Evolutionary conservation across 2,888 invertebrate genomes (phyloP).

Genomic region (Acronicta psi): DNA sequence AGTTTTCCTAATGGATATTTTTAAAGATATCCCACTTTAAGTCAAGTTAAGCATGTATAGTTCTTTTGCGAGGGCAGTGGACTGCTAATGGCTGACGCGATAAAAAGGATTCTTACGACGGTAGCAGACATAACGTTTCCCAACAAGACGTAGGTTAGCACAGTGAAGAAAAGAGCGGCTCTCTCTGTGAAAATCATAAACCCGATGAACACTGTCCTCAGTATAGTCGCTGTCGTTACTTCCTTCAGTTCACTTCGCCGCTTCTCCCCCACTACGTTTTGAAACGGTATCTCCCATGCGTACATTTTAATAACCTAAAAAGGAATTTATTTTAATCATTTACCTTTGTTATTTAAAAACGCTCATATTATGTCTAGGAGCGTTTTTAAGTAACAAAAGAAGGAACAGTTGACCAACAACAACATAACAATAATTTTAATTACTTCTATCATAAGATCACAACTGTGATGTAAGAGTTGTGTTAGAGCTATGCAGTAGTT

Average conservation of each 20-base stretch:
- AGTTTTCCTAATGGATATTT: too few relatives aligned
- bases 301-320: conserved; percentile 97
- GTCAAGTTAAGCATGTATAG: too few relatives aligned
- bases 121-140: conserved; percentile 92
- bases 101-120: conserved; percentile 84
- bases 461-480: too few relatives aligned
- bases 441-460: too few relatives aligned
- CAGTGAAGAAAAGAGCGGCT: conserved; percentile 93
- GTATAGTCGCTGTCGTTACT: conserved; percentile 90
- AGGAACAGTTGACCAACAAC: too few relatives aligned
- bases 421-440: too few relatives aligned
- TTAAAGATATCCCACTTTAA: too few relatives aligned
- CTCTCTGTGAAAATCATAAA: conserved; percentile 95
- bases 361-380: neutral
- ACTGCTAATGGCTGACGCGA: neutral
- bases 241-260: conserved; percentile 89
- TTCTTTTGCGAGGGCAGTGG: neutral
- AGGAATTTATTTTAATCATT: neutral
- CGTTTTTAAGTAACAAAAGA: neutral
- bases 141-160: conserved; percentile 91
- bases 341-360: neutral
- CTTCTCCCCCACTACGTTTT: conserved; percentile 92
- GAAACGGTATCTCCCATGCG: conserved; percentile 97
- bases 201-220: conserved; percentile 91
- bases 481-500: too few relatives aligned